phyloP scores from a whole-genome alignment of 2,888 invertebrate genomes.

The Drosophila fungiperda region DNA sequence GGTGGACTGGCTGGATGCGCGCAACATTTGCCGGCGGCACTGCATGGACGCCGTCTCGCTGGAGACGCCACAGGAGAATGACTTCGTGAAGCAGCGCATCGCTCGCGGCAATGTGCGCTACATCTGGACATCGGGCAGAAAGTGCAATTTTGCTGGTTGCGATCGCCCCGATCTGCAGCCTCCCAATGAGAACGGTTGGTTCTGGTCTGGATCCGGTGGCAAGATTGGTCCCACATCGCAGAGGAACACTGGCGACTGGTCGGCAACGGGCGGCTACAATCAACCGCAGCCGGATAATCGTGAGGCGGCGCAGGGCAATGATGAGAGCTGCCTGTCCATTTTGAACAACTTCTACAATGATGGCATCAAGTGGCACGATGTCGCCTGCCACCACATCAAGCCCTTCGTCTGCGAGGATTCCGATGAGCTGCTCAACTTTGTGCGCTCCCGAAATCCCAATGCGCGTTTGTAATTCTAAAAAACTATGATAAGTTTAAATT shows the following conservation, averaged over 20 bases:
- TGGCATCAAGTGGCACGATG: constrained; percentile 94
- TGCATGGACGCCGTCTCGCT: constrained; percentile 97
- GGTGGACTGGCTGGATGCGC: constrained; percentile 95
- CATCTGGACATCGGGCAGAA: constrained; percentile 96
- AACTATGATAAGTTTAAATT: constrained; percentile 45
- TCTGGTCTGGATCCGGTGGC: constrained; percentile 97
- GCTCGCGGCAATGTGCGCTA: constrained; percentile 91
- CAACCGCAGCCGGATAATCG: constrained; percentile 95
- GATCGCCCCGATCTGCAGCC: constrained; percentile 93
- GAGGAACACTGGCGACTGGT: constrained; percentile 96
- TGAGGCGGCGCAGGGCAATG: constrained; percentile 96
- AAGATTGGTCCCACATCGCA: constrained; percentile 95
- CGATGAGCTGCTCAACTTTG: constrained; percentile 95
- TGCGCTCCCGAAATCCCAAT: constrained; percentile 94
- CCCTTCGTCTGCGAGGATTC: constrained; percentile 96
- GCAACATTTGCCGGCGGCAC: constrained; percentile 95
- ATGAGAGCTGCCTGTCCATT: constrained; percentile 95
- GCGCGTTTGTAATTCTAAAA: constrained; percentile 86
- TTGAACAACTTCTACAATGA: constrained; percentile 96
- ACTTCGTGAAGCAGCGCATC: constrained; percentile 94
- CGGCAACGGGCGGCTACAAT: constrained; percentile 93
- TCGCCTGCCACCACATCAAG: constrained; percentile 94
- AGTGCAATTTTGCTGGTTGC: constrained; percentile 96
- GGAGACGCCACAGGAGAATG: constrained; percentile 95
- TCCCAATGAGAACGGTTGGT: constrained; percentile 95